These are phyloP conservation scores for Penaeus japonicus DNA, from an alignment of 1,140 invertebrate genomes.

Conservation along the genomic window DNA sequence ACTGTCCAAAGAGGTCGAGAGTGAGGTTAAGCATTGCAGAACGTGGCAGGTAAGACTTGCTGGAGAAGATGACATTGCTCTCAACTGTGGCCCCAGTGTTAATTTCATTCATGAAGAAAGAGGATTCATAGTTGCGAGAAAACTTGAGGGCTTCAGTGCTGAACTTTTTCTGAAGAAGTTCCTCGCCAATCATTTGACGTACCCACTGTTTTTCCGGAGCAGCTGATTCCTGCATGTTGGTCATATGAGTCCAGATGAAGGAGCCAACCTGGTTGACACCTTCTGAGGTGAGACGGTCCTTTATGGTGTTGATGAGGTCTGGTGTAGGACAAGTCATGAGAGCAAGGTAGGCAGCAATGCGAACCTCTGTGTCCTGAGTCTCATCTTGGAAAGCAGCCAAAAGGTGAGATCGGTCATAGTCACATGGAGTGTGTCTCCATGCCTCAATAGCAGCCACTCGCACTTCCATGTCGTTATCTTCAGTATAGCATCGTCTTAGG, in stretches of 20 bases:
- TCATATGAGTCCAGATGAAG: slow-evolving; percentile 83
- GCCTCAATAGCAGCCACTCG: slow-evolving; percentile 82
- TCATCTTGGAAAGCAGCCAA: slow-evolving; percentile 74
- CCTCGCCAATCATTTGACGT: slow-evolving; percentile 74
- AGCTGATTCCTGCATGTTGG: slow-evolving; percentile 77
- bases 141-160: slow-evolving; percentile 81
- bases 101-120: slow-evolving; percentile 74
- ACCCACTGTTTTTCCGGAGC: slow-evolving; percentile 76
- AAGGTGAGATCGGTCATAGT: slow-evolving; percentile 68
- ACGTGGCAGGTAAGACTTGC: slow-evolving; percentile 85
- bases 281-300: slow-evolving; percentile 76
- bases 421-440: slow-evolving; percentile 74
- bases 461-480: slow-evolving; percentile 74
- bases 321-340: slow-evolving; percentile 77
- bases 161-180: slow-evolving; percentile 75
- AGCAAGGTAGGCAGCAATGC: slow-evolving; percentile 87
- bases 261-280: slow-evolving; percentile 77
- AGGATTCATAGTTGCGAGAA: slow-evolving; percentile 80
- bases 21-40: slow-evolving; percentile 83
- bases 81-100: slow-evolving; percentile 78
- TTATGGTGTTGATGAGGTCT: slow-evolving; percentile 74
- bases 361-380: slow-evolving; percentile 83
- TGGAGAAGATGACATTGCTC: slow-evolving; percentile 84
- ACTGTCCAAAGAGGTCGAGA: slow-evolving; percentile 84
- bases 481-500: slow-evolving; percentile 74